Evolutionary conservation across 1,140 invertebrate genomes (phyloP).

Genomic region (Lerema accius): DNA sequence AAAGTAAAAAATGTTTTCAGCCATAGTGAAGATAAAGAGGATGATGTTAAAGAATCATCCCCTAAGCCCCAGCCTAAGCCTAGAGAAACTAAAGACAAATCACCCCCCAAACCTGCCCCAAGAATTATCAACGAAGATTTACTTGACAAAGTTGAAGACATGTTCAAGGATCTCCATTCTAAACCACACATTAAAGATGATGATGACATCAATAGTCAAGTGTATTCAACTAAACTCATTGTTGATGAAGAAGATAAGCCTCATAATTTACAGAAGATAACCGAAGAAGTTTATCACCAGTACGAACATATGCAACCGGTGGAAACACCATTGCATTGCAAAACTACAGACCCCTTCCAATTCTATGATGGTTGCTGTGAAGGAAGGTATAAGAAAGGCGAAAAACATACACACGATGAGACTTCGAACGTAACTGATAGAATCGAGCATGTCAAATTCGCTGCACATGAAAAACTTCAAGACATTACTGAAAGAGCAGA

Average conservation of each 20-base stretch:
- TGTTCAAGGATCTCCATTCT: constrained; percentile 75
- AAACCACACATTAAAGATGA: constrained; percentile 68
- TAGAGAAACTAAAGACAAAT: constrained; percentile 64
- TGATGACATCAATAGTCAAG: constrained; percentile 60
- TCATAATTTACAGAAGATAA: constrained; percentile 46
- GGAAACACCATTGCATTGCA: constrained; percentile 58
- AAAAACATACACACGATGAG: constrained; percentile 73
- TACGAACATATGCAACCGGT: constrained; percentile 76
- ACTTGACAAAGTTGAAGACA: constrained; percentile 78
- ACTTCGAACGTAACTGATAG: constrained; percentile 69
- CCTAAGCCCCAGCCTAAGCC: constrained; percentile 68
- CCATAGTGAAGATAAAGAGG: constrained; percentile 68
- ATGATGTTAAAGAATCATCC: constrained; percentile 64
- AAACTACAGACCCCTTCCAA: constrained; percentile 62
- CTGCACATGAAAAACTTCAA: constrained; percentile 61
- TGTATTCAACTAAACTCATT: constrained; percentile 72
- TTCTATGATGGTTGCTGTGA: constrained; percentile 68
- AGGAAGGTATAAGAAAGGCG: constrained; percentile 59
- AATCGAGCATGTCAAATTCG: constrained; percentile 69
- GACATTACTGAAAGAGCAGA: constrained; percentile 53
- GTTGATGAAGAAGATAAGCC: constrained; percentile 68
- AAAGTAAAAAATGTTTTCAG: constrained; percentile 74
- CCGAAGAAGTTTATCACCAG: constrained; percentile 72
- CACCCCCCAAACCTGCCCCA: constrained; percentile 71
- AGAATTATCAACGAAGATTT: constrained; percentile 77